phyloP scores from a whole-genome alignment of 2,888 invertebrate genomes.

The Plebejus anna region DNA sequence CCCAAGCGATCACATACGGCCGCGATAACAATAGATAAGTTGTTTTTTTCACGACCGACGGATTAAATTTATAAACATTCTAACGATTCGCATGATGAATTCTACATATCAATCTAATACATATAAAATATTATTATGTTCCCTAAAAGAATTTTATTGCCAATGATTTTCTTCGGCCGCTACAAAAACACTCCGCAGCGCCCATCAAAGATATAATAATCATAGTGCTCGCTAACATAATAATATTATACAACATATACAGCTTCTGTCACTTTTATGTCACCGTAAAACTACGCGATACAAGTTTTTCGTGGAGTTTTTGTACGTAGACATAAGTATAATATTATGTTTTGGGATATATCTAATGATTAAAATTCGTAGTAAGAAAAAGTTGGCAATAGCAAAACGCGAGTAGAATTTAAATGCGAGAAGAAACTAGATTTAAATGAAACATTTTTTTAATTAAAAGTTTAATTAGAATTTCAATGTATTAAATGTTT shows the following conservation, averaged over 20 bases:
- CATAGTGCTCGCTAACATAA: background rate
- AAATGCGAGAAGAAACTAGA: too few relatives aligned
- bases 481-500: too few relatives aligned
- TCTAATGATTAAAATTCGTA: too few relatives aligned
- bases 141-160: background rate
- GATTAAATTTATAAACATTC: background rate
- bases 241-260: background rate
- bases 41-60: too few relatives aligned
- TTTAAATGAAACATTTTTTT: too few relatives aligned
- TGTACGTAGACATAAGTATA: background rate
- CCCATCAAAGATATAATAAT: conserved; percentile 13
- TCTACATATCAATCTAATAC: background rate
- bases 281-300: background rate
- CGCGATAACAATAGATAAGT: too few relatives aligned
- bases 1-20: too few relatives aligned
- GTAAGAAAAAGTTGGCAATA: too few relatives aligned
- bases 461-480: too few relatives aligned
- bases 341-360: too few relatives aligned
- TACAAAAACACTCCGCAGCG: background rate
- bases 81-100: background rate
- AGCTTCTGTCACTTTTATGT: background rate
- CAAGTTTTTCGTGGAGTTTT: background rate
- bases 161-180: background rate
- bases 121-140: background rate
- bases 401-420: too few relatives aligned